phyloP scores from a whole-genome alignment of 2,113 vertebrate species.

The Terrapene triunguis region DNA sequence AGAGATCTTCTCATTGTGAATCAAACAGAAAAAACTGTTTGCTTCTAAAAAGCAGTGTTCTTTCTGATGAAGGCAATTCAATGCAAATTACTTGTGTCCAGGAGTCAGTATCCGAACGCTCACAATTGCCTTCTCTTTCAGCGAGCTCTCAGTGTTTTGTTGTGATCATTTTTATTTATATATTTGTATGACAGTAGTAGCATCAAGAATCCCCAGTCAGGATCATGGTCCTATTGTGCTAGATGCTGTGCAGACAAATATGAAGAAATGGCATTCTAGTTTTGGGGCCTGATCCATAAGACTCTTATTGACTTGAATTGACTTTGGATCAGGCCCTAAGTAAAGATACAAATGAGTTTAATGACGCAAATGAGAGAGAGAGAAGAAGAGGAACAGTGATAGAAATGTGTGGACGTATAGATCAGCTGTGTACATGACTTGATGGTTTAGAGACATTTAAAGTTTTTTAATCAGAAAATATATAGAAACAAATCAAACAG shows the following conservation, averaged over 20 bases:
- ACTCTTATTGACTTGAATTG: neutral
- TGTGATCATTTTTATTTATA: neutral
- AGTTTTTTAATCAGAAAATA: neutral
- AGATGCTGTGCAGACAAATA: neutral
- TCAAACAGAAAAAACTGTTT: slow-evolving; percentile 25
- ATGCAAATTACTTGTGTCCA: neutral
- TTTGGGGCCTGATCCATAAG: neutral
- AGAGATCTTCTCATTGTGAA: slow-evolving; percentile 26
- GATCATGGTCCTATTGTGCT: neutral
- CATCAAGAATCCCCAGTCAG: neutral
- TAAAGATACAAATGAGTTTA: neutral
- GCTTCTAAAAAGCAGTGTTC: neutral
- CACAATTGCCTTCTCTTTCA: neutral
- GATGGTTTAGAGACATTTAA: neutral
- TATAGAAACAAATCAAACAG: neutral
- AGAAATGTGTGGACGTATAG: neutral
- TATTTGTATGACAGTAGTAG: neutral
- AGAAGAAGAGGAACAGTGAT: neutral
- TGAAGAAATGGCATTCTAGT: neutral
- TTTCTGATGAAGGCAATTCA: slow-evolving; percentile 23
- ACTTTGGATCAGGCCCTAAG: neutral
- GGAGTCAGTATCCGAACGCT: neutral
- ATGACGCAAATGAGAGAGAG: neutral
- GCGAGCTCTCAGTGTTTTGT: neutral
- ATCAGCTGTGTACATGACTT: neutral